phyloP scores from a whole-genome alignment of 2,113 vertebrate genomes.

The Murina feae region DNA sequence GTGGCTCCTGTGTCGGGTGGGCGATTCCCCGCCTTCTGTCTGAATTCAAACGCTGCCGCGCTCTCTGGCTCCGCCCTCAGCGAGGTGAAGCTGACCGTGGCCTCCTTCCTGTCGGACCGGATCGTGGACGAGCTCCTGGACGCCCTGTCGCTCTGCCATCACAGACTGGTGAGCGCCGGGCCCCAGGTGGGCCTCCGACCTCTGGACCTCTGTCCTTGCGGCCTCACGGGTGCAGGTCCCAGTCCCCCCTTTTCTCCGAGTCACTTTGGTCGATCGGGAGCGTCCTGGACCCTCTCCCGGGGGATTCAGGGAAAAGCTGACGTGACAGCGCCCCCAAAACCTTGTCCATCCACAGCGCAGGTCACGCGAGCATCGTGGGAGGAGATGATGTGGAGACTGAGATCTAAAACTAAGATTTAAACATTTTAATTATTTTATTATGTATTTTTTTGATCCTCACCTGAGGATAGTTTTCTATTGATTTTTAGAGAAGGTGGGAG shows the following conservation, averaged over 20 bases:
- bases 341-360: neutral
- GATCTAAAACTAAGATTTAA: neutral
- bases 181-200: too few species aligned
- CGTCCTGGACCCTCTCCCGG: neutral
- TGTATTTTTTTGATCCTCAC: too few species aligned
- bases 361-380: neutral
- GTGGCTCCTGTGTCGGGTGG: neutral
- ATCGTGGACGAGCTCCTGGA: constrained; percentile 97
- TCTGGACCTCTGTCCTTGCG: neutral
- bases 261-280: neutral
- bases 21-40: neutral
- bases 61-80: constrained; percentile 78
- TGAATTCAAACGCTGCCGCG: constrained; percentile 47
- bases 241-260: neutral
- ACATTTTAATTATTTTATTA: neutral
- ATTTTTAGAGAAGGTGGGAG: too few species aligned
- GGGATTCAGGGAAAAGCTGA: neutral
- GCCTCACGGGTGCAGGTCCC: neutral
- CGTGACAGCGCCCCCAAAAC: neutral
- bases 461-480: too few species aligned
- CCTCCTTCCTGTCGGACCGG: constrained; percentile 97
- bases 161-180: constrained; percentile 87
- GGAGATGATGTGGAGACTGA: neutral
- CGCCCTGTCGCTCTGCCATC: constrained; percentile 90
- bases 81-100: constrained; percentile 95